A percentile compares a stretch with the other conserved stretches of the same genome.
These are phyloP conservation scores for Glyptemys insculpta DNA, from an alignment of 2,797 vertebrate genomes.

Conservation along the genomic window DNA sequence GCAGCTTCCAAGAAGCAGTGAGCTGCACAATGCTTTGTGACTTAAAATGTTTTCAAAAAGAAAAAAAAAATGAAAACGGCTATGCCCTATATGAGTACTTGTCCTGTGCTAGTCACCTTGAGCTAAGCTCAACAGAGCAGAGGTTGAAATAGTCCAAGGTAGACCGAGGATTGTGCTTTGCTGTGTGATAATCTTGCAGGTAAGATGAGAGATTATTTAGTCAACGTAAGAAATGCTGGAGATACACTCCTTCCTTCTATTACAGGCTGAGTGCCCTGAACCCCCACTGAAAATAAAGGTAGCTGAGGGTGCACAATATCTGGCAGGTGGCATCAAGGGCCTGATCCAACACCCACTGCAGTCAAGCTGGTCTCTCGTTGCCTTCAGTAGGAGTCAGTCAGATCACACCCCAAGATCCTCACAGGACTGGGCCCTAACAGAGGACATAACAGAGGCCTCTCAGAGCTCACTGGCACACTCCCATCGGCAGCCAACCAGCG, in stretches of 20 bases:
- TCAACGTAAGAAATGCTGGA: not conserved
- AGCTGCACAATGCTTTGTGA: not conserved
- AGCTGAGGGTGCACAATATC: not conserved
- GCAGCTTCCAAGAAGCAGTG: not conserved
- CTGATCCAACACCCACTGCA: not conserved
- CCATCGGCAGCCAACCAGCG: not conserved
- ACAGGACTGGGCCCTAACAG: too few species aligned
- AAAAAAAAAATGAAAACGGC: not conserved
- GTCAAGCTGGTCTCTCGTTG: not conserved
- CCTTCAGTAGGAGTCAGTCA: not conserved
- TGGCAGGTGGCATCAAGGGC: not conserved
- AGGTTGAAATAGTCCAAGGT: not conserved
- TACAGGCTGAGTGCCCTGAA: not conserved
- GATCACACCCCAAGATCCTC: not conserved
- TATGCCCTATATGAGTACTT: not conserved
- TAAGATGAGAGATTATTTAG: not conserved
- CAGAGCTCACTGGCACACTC: not conserved
- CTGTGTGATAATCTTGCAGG: not conserved
- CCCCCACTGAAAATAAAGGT: not conserved
- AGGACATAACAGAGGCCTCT: not conserved
- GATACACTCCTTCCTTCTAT: not conserved
- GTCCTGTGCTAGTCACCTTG: not conserved
- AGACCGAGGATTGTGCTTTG: not conserved
- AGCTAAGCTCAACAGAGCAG: not conserved
- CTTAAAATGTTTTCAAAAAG: constrained; percentile 25